Conservation (phyloP, 2,113 vertebrate species). For the Poicephalus gulielmi region DNA sequence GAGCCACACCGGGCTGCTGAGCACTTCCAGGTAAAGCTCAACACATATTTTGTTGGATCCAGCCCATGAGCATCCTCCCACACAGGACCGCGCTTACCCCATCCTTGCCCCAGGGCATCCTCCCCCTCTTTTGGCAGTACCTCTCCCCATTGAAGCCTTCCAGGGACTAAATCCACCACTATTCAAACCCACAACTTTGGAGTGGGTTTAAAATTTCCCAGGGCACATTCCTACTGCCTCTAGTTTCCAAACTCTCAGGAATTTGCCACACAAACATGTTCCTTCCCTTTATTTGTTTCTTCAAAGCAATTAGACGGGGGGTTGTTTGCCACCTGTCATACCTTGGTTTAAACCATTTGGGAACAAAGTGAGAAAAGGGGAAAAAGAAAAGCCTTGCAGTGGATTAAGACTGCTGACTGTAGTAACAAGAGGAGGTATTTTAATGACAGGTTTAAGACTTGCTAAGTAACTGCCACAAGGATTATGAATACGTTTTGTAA, state of each 20-base stretch:
- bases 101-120: rapidly evolving
- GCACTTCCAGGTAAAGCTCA: not conserved
- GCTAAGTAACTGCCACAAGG: slow-evolving; percentile 64
- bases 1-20: not conserved
- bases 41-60: rapidly evolving
- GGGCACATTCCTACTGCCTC: slow-evolving; percentile 9
- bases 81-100: not conserved
- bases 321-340: slow-evolving; percentile 56
- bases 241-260: slow-evolving; percentile 42
- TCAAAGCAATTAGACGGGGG: slow-evolving; percentile 9
- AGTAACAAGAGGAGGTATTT: slow-evolving; percentile 52
- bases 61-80: not conserved
- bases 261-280: slow-evolving; percentile 40
- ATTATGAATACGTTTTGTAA: slow-evolving; percentile 61
- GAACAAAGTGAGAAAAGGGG: slow-evolving; percentile 39
- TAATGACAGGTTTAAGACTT: slow-evolving; percentile 78
- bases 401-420: slow-evolving; percentile 61
- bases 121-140: not conserved
- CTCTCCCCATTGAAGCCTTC: not conserved
- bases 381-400: not conserved
- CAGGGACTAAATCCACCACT: not conserved
- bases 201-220: slow-evolving; percentile 54
- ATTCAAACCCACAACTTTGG: slow-evolving; percentile 43
- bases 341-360: slow-evolving; percentile 38
- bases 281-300: slow-evolving; percentile 32